Base-by-base conservation (phyloP, 2,113 vertebrate genomes). In the Ahaetulla prasina region DNA sequence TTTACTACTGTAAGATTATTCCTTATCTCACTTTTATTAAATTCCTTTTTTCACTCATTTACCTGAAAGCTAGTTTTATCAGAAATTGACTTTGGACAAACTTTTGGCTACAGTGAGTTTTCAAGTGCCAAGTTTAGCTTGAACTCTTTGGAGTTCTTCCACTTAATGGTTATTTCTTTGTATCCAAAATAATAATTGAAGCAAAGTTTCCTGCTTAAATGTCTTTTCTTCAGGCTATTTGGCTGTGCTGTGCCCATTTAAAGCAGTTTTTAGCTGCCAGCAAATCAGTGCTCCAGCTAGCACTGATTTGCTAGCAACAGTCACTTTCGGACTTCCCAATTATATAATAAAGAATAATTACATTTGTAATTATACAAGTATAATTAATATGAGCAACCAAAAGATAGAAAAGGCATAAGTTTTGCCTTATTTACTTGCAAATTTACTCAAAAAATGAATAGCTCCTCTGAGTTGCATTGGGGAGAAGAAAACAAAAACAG, bases 161-260 rank as follows among this genome's bases (percentile, higher is more conserved):
- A 88, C 60, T 49, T 92, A 88, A 88, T 88, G 49, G 86, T 88
- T 92, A 92, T 92, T 92, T 88, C n/a, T 74, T 50, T 74, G 88
- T 89, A 89, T 54, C n/a, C 88, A 89, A 89, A 92, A 89, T 60
- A 92, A 74, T 88, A 80, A 84, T 39, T 89, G 87, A 92, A 92
- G 39, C n/a, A 89, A 89, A 92, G 45, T 92, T 89, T 88, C 86
- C 84, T 39, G 68, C 23, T 54, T 68, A 92, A 87, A 92, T 88
- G 60, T 49, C 23, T 74, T 88, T 89, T 80, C 74, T 92, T 57
- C 49, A 80, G 74, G 74, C 88, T 80, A 89, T 89, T 85, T 85
- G 74, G 68, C 88, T 89, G 88, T 39, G 74, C 45, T 89, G 53
- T 92, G 23, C 23, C 86, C 60, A 92, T 80, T 88, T 39, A 88